Base-by-base conservation (phyloP, 2,888 invertebrate species). In the Parnassius glacialis region DNA sequence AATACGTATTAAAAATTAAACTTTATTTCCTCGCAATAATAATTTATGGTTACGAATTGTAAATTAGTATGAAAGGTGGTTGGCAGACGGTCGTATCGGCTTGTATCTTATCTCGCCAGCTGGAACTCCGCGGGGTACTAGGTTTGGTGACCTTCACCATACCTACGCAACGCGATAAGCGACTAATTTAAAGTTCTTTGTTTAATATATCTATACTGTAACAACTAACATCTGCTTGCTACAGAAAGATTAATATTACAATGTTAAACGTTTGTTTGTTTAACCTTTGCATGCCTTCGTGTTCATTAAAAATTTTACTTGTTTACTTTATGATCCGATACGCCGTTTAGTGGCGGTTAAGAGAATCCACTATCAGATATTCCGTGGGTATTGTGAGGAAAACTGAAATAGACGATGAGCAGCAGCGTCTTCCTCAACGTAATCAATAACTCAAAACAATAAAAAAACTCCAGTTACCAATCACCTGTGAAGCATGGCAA, bases 21-120 rank as follows among this genome's bases (percentile, higher is more conserved):
- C 48, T 55, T 56, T 59, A 54, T 59, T 52, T 43, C 34, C 10
- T 57, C 59, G 41, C 59, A 62, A 65, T 63, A 60, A 50, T 61
- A 62, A 65, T 67, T 60, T 65, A 64, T 65, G 56, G 63, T 63
- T 55, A 59, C 56, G 63, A 64, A 65, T 67, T 65, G 57, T 62
- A 65, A 65, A 65, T 62, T 59, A 67, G 61, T 53, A 48, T 47
- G 61, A 61, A 67, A 65, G 65, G 65, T 65, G 64, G 53, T 54
- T 53, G 55, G 62, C 55, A 47, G 60, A 58, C 53, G 57, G 62
- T 55, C 52, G 55, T 48, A 13, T 55, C 52, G 52, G 42, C 42
- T 58, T 25, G 47, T 54, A 53, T 64, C 57, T 64, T 52, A 59
- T 59, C 47, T 47, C 34, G 51, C 52, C 66, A 66, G 62, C 59